Conservation (phyloP, 2,113 vertebrate genomes). For the Gallinago media region DNA sequence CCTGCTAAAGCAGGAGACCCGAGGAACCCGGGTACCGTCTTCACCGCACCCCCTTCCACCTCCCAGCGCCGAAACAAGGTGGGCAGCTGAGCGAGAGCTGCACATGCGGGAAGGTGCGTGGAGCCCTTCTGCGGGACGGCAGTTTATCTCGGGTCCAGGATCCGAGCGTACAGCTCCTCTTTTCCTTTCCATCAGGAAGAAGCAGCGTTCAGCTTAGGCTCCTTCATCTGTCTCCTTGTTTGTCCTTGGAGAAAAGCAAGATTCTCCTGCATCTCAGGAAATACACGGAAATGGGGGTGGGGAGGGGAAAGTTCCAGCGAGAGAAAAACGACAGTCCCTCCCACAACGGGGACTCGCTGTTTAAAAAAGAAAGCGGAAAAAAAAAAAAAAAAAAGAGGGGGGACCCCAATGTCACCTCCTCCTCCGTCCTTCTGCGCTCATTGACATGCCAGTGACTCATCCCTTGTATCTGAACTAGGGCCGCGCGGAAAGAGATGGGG, state of each 20-base stretch:
- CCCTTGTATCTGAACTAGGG: not conserved
- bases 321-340: not conserved
- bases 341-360: not conserved
- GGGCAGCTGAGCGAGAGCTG: not conserved
- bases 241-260: not conserved
- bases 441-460: not conserved
- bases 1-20: not conserved
- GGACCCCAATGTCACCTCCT: not conserved
- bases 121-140: not conserved
- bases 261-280: not conserved
- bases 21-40: no score
- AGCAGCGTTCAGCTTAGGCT: not conserved
- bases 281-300: not conserved
- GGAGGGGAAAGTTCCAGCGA: not conserved
- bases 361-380: not conserved
- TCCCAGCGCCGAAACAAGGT: not conserved
- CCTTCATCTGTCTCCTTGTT: not conserved
- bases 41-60: not conserved
- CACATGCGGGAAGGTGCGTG: accelerated
- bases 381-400: accelerated
- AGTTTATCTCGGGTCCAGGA: not conserved
- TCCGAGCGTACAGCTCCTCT: not conserved
- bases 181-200: not conserved
- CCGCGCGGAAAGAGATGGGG: no score
- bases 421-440: not conserved